Evolutionary conservation across 2,888 invertebrate genomes (phyloP).

Genomic region (Cryptus viduatorius): DNA sequence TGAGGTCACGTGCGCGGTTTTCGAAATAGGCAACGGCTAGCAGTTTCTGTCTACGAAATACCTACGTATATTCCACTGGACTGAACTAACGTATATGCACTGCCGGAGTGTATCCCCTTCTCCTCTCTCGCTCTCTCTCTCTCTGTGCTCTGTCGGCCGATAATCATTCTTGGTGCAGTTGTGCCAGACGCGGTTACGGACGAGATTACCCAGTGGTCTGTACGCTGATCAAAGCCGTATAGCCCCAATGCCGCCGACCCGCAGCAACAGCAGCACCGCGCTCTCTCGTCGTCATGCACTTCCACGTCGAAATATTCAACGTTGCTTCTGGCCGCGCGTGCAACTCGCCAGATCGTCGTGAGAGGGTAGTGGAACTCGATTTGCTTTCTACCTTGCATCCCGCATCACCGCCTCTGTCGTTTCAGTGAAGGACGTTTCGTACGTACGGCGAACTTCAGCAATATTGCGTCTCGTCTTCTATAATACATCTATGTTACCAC

Average conservation of each 20-base stretch:
- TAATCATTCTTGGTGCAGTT: slow-evolving; percentile 71
- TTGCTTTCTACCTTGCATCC: slow-evolving; percentile 74
- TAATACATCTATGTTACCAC: slow-evolving; percentile 8
- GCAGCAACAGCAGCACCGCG: neutral
- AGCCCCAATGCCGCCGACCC: slow-evolving; percentile 40
- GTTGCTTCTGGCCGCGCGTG: slow-evolving; percentile 41
- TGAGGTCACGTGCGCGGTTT: slow-evolving; percentile 55
- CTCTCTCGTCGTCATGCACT: slow-evolving; percentile 15
- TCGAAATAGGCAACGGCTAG: slow-evolving; percentile 54
- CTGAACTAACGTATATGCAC: slow-evolving; percentile 16
- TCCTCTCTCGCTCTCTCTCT: too few relatives aligned
- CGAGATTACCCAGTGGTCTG: slow-evolving; percentile 71
- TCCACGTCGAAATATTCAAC: slow-evolving; percentile 59
- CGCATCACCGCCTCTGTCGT: slow-evolving; percentile 63
- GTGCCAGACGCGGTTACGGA: slow-evolving; percentile 68
- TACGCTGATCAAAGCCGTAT: slow-evolving; percentile 68
- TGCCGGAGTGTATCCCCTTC: slow-evolving; percentile 24
- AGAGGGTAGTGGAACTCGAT: slow-evolving; percentile 73
- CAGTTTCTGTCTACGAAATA: slow-evolving; percentile 49
- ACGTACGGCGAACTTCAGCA: slow-evolving; percentile 54
- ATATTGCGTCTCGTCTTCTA: slow-evolving; percentile 72
- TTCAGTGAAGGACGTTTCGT: slow-evolving; percentile 40
- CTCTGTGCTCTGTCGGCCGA: slow-evolving; percentile 55
- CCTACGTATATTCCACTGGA: slow-evolving; percentile 31
- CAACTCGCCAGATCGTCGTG: slow-evolving; percentile 38